Evolutionary conservation across 2,113 vertebrate genomes (phyloP), one percentile per base, ranked within the genome.

Genomic region (Microcebus ravelobensis): DNA sequence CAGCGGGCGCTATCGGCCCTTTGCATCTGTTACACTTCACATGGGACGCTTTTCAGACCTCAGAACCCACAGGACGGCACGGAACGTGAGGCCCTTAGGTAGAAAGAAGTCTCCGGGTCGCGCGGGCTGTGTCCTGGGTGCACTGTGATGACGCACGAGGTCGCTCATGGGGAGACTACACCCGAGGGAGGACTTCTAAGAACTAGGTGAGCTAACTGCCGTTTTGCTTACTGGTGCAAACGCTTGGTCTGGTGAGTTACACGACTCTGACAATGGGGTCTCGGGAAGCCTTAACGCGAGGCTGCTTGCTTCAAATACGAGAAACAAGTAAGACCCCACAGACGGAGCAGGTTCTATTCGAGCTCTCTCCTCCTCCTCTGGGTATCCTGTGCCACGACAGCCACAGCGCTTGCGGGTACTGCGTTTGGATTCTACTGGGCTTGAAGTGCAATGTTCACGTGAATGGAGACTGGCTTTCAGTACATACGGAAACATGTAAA

Each of bases 61-160:
- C 5, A 0, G 27, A 8, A 1, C 5, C 21, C 9, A 3, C 1
- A 7, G 61, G 74, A 45, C 10, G 10, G 57, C 9, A 8, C 0
- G 12, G 11, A 13, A 3, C 0, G 18, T 4, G 29, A 92, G 57
- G 45, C 11, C 17, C 76, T 18, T 18, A 50, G 18, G 10, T 2
- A 36, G 42, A 12, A 61, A 45, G 74, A 55, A 45, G 45, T 8
- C 31, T 36, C 34, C 20, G 1, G 18, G 42, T 20, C 11, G 65
- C 42, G 27, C 59, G 45, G 63, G 39, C 13, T 11, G 36, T 25
- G 39, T 31, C 63, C 23, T 2, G 12, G 45, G 25, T 25, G 21
- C 2, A 25, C 1, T 15, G 45, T n/a, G n/a, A n/a, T n/a, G n/a
- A n/a, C n/a, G n/a, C 5, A 1, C 0, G 1, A 14, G 11, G 0